Evolutionary conservation across 2,797 vertebrate genomes (phyloP).

Genomic region (Knipowitschia caucasica): DNA sequence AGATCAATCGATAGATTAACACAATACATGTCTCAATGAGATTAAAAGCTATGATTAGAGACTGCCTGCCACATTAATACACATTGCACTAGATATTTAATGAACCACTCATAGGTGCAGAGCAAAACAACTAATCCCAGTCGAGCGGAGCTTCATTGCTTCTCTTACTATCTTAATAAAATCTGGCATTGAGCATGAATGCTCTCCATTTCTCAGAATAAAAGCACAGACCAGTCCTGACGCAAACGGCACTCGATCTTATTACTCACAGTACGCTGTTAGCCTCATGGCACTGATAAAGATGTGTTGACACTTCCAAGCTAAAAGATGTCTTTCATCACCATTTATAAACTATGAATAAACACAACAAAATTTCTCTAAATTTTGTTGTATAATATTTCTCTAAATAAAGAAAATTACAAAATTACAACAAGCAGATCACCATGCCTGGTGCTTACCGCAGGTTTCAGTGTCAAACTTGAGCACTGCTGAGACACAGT

Average conservation of each 20-base stretch:
- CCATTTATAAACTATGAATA: conserved; percentile 3
- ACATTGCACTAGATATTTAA: conserved; percentile 5
- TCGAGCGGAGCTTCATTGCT: not conserved
- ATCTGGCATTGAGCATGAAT: conserved; percentile 10
- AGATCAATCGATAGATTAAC: not conserved
- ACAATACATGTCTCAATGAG: not conserved
- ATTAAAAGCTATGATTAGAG: not conserved
- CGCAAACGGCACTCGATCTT: not conserved
- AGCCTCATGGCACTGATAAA: not conserved
- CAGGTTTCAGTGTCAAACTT: conserved; percentile 34
- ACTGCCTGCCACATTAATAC: not conserved
- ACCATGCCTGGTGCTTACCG: conserved; percentile 9
- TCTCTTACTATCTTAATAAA: conserved; percentile 11
- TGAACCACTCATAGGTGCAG: conserved; percentile 8
- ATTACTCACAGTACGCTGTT: not conserved
- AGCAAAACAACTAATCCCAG: conserved; percentile 9
- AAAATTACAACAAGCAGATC: conserved; percentile 25
- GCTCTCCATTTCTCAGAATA: not conserved
- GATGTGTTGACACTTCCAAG: not conserved
- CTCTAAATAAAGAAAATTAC: too few species aligned
- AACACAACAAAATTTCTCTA: too few species aligned
- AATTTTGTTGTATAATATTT: too few species aligned
- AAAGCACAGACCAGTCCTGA: not conserved
- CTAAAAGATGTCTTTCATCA: not conserved
- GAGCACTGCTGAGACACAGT: conserved; percentile 32